phyloP scores from a whole-genome alignment of 2,113 vertebrate species.

The Lasiurus cinereus region DNA sequence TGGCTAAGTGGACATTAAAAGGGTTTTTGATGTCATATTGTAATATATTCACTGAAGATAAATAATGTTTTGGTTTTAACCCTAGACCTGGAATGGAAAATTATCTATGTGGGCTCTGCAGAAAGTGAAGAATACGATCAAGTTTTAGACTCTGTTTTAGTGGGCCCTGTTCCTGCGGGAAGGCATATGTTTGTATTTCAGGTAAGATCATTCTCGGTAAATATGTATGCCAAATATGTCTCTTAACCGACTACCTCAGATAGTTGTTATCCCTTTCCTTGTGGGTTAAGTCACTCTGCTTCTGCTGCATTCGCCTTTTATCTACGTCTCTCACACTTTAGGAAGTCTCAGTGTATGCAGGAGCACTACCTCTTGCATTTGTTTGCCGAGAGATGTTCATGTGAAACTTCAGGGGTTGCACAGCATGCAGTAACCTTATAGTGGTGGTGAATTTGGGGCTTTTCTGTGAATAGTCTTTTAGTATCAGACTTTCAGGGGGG shows the following conservation, averaged over 20 bases:
- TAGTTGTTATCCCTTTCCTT: background rate
- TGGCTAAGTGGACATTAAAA: conserved; percentile 27
- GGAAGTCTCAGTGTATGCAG: background rate
- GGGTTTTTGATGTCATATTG: conserved; percentile 6
- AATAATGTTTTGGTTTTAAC: conserved; percentile 77
- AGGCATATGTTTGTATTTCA: conserved; percentile 93
- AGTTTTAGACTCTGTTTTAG: conserved; percentile 92
- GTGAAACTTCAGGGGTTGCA: background rate
- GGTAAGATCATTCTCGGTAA: conserved; percentile 85
- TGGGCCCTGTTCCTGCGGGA: conserved; percentile 91
- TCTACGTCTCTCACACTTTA: background rate
- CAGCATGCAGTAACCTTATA: background rate
- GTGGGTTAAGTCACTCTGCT: conserved; percentile 23
- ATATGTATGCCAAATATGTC: background rate
- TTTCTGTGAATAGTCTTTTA: background rate
- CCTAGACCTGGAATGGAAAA: conserved; percentile 92
- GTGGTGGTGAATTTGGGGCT: background rate
- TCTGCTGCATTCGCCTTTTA: conserved; percentile 15
- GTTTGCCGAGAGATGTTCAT: background rate
- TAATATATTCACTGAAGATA: conserved; percentile 55
- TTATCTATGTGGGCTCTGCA: conserved; percentile 92
- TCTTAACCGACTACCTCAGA: background rate
- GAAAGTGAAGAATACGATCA: conserved; percentile 92
- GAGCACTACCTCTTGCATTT: background rate
- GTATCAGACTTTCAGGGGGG: background rate